Conservation (phyloP, 53 echinoderm and acorn worm species). For the Pentamera pediparva region DNA sequence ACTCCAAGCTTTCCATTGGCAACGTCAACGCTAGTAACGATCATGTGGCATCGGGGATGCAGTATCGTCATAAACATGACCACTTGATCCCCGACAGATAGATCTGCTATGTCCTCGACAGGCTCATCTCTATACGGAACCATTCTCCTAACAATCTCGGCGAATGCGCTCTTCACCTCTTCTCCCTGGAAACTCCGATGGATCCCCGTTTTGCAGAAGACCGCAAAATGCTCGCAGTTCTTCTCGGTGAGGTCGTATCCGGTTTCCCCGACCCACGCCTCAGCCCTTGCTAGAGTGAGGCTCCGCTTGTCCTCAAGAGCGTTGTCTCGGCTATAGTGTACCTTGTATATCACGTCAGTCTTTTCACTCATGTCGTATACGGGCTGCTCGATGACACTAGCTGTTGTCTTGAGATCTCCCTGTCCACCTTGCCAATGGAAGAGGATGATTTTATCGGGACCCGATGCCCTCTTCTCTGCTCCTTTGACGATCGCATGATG, state of each 20-base stretch:
- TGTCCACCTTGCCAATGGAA: neutral
- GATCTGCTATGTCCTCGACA: neutral
- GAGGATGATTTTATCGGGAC: neutral
- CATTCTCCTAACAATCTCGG: neutral
- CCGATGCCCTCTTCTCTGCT: neutral
- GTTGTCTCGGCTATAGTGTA: neutral
- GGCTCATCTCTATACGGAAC: neutral
- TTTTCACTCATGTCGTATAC: neutral
- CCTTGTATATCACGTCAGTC: neutral
- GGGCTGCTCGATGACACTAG: neutral
- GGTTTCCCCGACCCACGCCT: neutral
- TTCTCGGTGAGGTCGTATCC: neutral
- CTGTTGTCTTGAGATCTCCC: neutral
- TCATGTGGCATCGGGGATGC: conserved; percentile 13
- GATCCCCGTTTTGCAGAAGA: neutral
- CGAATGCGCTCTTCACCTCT: no score
- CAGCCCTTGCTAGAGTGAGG: neutral
- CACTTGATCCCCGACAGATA: neutral
- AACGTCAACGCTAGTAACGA: neutral
- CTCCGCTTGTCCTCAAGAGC: neutral
- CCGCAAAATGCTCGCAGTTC: neutral
- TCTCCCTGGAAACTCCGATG: neutral
- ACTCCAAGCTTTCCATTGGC: neutral
- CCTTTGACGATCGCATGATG: neutral
- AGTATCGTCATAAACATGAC: neutral